Conservation (phyloP, 2,888 invertebrate species). For the Helicoverpa assulta region DNA sequence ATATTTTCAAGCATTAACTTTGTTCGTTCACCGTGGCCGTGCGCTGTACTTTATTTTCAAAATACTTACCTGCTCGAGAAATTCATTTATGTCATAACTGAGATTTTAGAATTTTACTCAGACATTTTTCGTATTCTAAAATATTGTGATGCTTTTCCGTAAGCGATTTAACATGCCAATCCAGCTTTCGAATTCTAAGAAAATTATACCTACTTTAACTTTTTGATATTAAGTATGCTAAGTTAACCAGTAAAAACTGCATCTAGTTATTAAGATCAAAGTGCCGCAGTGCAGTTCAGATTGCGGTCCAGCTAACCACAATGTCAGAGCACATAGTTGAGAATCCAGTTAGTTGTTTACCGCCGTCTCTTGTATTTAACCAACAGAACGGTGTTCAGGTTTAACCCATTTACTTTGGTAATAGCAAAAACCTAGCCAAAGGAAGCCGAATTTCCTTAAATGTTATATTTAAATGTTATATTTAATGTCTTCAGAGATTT, state of each 20-base stretch:
- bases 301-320: conserved; percentile 1
- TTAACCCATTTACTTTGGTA: neutral
- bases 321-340: neutral
- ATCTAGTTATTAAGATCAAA: neutral
- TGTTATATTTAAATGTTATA: no score
- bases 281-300: neutral
- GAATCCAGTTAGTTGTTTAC: neutral
- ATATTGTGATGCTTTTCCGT: neutral
- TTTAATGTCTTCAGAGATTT: no score
- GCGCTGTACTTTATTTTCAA: neutral
- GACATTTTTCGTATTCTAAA: neutral
- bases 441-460: no score
- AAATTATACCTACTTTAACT: no score
- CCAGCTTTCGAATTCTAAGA: no score
- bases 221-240: no score
- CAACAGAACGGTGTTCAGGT: neutral
- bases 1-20: neutral
- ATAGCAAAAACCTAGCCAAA: no score
- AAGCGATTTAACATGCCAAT: neutral
- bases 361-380: neutral
- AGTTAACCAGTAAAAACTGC: neutral
- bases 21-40: neutral
- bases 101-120: neutral
- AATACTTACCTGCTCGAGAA: neutral
- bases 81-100: neutral